Conservation (phyloP, 37 sponge, comb jelly and placozoan genomes). For the Tethya wilhelma region DNA sequence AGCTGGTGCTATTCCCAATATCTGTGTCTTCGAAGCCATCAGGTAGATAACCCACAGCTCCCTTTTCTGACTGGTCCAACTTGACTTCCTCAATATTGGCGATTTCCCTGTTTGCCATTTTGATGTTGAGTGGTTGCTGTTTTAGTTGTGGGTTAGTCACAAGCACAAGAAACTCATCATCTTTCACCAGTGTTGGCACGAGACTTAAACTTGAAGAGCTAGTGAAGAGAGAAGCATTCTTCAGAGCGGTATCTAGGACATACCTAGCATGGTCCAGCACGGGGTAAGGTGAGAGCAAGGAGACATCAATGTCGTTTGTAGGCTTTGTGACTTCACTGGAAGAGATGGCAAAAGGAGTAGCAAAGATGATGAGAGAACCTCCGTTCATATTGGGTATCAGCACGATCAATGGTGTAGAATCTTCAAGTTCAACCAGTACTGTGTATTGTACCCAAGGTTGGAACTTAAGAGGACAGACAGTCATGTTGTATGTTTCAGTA, state of each 20-base stretch:
- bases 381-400: neutral
- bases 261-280: slow-evolving; percentile 30
- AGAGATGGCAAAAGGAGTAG: slow-evolving; percentile 44
- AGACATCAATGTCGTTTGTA: slow-evolving; percentile 32
- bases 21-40: slow-evolving; percentile 49
- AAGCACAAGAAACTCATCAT: slow-evolving; percentile 20
- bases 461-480: slow-evolving; percentile 12
- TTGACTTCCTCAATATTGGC: slow-evolving; percentile 10
- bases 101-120: slow-evolving; percentile 2
- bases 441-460: neutral
- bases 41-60: slow-evolving; percentile 45
- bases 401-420: slow-evolving; percentile 25
- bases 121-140: slow-evolving; percentile 36
- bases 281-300: slow-evolving; percentile 36
- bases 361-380: slow-evolving; percentile 41
- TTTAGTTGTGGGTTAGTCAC: slow-evolving; percentile 55
- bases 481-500: slow-evolving; percentile 38
- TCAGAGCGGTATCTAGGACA: slow-evolving; percentile 15
- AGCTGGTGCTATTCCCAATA: slow-evolving; percentile 44
- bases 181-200: neutral
- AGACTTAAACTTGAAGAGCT: slow-evolving; percentile 21
- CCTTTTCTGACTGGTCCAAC: slow-evolving; percentile 61
- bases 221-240: slow-evolving; percentile 16
- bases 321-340: slow-evolving; percentile 7
- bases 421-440: neutral